Evolutionary conservation across 2,797 vertebrate species (phyloP).

Genomic region (Sebastolobus alascanus): DNA sequence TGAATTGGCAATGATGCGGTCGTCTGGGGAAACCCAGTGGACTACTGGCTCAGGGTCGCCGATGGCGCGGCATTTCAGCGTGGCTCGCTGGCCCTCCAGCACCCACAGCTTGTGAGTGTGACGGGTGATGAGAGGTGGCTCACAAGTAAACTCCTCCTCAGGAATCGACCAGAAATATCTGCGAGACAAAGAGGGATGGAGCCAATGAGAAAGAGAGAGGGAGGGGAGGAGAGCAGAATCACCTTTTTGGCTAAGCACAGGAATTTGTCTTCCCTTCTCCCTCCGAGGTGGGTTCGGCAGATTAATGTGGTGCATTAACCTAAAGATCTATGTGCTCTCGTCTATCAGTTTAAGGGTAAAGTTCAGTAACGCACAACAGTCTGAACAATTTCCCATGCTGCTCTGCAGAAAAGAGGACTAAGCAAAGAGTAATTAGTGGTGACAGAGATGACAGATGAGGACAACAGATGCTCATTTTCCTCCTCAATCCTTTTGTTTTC

Average conservation of each 20-base stretch:
- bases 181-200: constrained; percentile 11
- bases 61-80: constrained; percentile 90
- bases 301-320: constrained; percentile 39
- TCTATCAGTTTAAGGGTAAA: constrained; percentile 34
- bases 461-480: constrained; percentile 62
- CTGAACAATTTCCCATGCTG: constrained; percentile 16
- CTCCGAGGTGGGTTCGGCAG: constrained; percentile 10
- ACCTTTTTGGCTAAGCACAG: constrained; percentile 6
- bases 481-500: constrained; percentile 42
- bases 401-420: constrained; percentile 22
- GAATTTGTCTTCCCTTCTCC: constrained; percentile 17
- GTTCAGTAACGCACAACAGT: constrained; percentile 23
- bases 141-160: constrained; percentile 94
- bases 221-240: not conserved
- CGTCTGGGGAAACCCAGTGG: constrained; percentile 95
- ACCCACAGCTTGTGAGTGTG: constrained; percentile 94
- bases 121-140: constrained; percentile 94
- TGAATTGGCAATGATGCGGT: constrained; percentile 91
- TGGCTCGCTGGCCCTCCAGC: constrained; percentile 92
- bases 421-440: constrained; percentile 55
- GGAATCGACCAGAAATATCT: constrained; percentile 95
- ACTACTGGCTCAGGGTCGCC: constrained; percentile 92
- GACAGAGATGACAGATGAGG: constrained; percentile 52
- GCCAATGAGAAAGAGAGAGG: not conserved
- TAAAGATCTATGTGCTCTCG: constrained; percentile 29